phyloP scores from a whole-genome alignment of 2,888 invertebrate species.

The Allygus modestus region DNA sequence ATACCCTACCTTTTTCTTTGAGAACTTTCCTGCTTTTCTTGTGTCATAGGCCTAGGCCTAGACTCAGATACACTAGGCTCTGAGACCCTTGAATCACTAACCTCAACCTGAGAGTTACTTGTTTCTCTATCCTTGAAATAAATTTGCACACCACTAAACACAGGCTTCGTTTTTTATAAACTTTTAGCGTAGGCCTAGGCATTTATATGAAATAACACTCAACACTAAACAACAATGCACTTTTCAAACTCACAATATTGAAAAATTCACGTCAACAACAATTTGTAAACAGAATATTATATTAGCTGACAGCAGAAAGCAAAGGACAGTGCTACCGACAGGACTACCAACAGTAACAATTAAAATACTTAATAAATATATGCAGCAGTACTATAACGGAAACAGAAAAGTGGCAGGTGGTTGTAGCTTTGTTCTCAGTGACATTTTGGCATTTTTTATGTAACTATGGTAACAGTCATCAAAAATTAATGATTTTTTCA shows the following conservation, averaged over 20 bases:
- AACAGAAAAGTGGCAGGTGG: slow-evolving; percentile 8
- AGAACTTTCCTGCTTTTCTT: slow-evolving; percentile 24
- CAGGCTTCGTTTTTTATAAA: slow-evolving; percentile 50
- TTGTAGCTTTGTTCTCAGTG: slow-evolving; percentile 16
- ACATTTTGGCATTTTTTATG: neutral
- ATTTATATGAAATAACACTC: slow-evolving; percentile 12
- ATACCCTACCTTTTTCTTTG: slow-evolving; percentile 31
- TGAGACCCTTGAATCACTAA: slow-evolving; percentile 13
- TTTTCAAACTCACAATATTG: neutral
- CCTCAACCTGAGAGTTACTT: slow-evolving; percentile 6
- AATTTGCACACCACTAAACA: slow-evolving; percentile 42
- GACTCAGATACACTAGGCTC: neutral
- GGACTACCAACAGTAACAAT: slow-evolving; percentile 1
- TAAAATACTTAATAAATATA: neutral
- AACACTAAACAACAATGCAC: neutral
- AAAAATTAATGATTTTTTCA: slow-evolving; percentile 38
- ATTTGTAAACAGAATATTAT: neutral
- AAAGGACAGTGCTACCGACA: slow-evolving; percentile 7
- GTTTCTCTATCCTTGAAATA: slow-evolving; percentile 16
- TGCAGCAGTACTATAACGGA: slow-evolving; percentile 11
- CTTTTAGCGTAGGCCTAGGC: slow-evolving; percentile 47
- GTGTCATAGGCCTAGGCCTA: slow-evolving; percentile 27
- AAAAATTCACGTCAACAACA: neutral
- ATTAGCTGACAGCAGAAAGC: slow-evolving; percentile 15
- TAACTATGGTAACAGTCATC: slow-evolving; percentile 56